Conservation (phyloP, 2,888 invertebrate species). For the Cotesia congregata region DNA sequence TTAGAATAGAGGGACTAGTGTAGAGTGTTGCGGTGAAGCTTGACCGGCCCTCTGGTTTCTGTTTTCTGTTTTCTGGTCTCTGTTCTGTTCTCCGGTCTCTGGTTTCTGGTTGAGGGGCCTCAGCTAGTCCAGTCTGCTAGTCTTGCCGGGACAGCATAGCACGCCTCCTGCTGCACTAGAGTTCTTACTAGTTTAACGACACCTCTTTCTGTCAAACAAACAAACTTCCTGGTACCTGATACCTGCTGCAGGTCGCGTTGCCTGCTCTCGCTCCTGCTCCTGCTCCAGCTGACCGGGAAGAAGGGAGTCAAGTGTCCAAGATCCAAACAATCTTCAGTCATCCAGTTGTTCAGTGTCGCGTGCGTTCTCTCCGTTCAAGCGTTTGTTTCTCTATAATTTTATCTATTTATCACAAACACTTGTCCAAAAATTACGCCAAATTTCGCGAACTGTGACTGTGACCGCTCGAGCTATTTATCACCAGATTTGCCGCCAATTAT, state of each 20-base stretch:
- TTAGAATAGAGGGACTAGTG: slow-evolving; percentile 55
- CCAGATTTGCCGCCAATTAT: too few relatives aligned
- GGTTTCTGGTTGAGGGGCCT: slow-evolving; percentile 62
- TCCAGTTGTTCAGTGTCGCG: slow-evolving; percentile 14
- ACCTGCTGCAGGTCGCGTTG: slow-evolving; percentile 25
- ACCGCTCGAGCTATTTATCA: slow-evolving; percentile 38
- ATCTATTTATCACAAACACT: neutral
- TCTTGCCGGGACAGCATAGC: slow-evolving; percentile 59
- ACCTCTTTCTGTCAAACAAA: slow-evolving; percentile 39
- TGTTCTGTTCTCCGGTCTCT: too few relatives aligned
- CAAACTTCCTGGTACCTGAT: neutral
- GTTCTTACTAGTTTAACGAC: slow-evolving; percentile 55
- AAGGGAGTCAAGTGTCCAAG: slow-evolving; percentile 8
- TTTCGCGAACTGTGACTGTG: slow-evolving; percentile 56
- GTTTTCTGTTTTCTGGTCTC: neutral
- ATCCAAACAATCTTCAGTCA: neutral
- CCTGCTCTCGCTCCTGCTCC: neutral
- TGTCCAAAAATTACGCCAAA: slow-evolving; percentile 45
- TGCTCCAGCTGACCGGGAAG: slow-evolving; percentile 25
- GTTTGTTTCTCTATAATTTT: too few relatives aligned
- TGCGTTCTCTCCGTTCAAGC: slow-evolving; percentile 8
- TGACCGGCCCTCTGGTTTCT: slow-evolving; percentile 66
- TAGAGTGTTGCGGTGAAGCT: slow-evolving; percentile 64
- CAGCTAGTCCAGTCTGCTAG: slow-evolving; percentile 66
- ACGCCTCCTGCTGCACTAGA: slow-evolving; percentile 70